Percentiles rank a stretch among this genome's conserved stretches.
Conservation (phyloP, 2,113 vertebrate genomes). For the Struthidea cinerea region DNA sequence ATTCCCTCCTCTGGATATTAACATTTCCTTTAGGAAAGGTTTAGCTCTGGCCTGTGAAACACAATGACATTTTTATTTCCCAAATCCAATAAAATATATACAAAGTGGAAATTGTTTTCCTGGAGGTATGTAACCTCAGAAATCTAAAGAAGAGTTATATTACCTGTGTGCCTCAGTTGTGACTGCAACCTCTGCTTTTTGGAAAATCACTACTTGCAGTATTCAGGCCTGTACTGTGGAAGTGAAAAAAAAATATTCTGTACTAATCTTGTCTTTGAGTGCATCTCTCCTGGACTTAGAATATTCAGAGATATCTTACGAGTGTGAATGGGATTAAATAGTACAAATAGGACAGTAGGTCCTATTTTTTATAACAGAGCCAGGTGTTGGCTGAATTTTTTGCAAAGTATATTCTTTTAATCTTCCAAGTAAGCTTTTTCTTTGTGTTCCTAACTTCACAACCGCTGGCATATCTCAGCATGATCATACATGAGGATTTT, state of each 20-base stretch:
- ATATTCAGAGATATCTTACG: not conserved
- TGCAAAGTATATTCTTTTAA: not conserved
- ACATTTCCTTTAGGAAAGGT: not conserved
- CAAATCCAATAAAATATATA: not conserved
- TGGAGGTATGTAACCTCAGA: not conserved
- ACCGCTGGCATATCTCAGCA: not conserved
- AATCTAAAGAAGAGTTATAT: not conserved
- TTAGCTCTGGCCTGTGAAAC: not conserved
- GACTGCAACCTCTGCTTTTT: not conserved
- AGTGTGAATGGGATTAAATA: not conserved
- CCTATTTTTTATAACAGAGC: not conserved
- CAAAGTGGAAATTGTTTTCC: not conserved
- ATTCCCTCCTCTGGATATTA: not conserved
- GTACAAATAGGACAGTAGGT: not conserved
- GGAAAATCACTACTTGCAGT: not conserved
- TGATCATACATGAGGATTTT: not conserved
- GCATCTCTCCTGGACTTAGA: not conserved
- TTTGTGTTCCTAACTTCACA: not conserved
- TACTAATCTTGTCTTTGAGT: not conserved
- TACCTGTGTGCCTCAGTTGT: not conserved
- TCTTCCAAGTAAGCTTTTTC: not conserved
- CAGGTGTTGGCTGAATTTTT: not conserved
- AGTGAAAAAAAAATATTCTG: not conserved
- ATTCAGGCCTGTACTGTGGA: not conserved
- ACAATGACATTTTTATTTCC: not conserved